Base-by-base conservation (phyloP, 2,113 vertebrate species). In the Todiramphus saurophagus region DNA sequence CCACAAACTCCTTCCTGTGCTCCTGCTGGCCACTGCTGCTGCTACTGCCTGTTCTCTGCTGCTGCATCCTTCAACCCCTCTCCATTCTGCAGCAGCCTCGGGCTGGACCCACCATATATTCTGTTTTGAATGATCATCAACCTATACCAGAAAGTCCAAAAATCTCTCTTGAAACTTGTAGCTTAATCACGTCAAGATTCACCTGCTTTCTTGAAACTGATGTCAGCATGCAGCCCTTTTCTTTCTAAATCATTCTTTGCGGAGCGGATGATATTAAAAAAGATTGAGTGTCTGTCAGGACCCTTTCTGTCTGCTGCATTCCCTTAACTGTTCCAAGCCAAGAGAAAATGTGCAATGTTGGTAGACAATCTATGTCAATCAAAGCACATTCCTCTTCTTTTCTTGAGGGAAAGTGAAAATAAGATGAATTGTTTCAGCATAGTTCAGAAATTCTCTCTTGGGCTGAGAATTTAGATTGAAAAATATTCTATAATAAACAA, bases 241-340 rank as follows among this genome's bases (percentile, higher is more conserved):
- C 16, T 72, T 81, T 66, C 33, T 60, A 60, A 87, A 50, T 72
- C 18, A 31, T 56, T 80, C 14, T 83, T 86, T 66, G 24, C 43
- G 72, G 59, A 58, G 78, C 1, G 3, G 44, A 55, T 93, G 16
- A 56, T 88, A 60, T 37, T 75, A 48, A 93, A 78, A 86, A 90
- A 51, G 27, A 48, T 25, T 75, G 27, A 2, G 9, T 68, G 15
- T 75, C 44, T 72, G 17, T 46, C 44, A 83, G 89, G 66, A 62
- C 94, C 86, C 77, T 81, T 95, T 90, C 89, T 92, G 66, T 89
- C 69, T 96, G 73, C 80, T 94, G 19, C 83, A 92, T 78, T 67
- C 16, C 28, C 48, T 90, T 89, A 64, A 64, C 24, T 17, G 16
- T 68, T 90, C 33, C 41, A 33, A 96, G 77, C 28, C 44, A 81